Conservation (phyloP, 2,113 vertebrate species). For the Ameiurus melas region DNA sequence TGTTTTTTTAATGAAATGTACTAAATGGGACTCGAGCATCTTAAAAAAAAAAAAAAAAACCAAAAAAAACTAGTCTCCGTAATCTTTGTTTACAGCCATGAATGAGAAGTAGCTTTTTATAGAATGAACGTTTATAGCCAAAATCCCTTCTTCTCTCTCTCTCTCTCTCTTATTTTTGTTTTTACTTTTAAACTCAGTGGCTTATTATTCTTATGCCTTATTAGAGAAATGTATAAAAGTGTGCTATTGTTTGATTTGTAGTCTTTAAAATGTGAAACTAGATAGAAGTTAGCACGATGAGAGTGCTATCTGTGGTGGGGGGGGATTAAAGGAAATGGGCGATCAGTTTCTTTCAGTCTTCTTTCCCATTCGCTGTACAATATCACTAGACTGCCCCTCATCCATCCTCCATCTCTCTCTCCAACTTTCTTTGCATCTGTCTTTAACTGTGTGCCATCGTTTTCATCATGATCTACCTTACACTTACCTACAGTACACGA, state of each 20-base stretch:
- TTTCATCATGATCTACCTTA: slow-evolving; percentile 31
- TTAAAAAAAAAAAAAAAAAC: not conserved
- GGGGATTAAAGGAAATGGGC: slow-evolving; percentile 47
- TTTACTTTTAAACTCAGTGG: slow-evolving; percentile 15
- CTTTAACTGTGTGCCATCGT: slow-evolving; percentile 47
- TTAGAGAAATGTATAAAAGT: slow-evolving; percentile 46
- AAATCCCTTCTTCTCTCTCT: not conserved
- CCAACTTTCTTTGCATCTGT: slow-evolving; percentile 43
- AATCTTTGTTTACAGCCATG: slow-evolving; percentile 50
- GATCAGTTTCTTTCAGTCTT: slow-evolving; percentile 61
- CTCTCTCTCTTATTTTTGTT: not conserved
- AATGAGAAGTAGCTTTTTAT: slow-evolving; percentile 46
- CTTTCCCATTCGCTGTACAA: slow-evolving; percentile 44
- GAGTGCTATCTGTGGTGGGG: slow-evolving; percentile 39
- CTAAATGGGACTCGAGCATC: slow-evolving; percentile 46
- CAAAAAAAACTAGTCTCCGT: slow-evolving; percentile 6
- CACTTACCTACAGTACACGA: slow-evolving; percentile 25
- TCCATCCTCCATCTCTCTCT: slow-evolving; percentile 36
- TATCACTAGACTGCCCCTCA: slow-evolving; percentile 26
- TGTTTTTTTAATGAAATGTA: slow-evolving; percentile 35
- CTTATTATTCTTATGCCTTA: slow-evolving; percentile 52
- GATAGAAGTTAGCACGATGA: slow-evolving; percentile 34
- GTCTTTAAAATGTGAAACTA: slow-evolving; percentile 54
- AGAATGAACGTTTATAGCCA: slow-evolving; percentile 49
- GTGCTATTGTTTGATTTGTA: slow-evolving; percentile 42